A percentile compares a stretch with the other conserved stretches of the same genome.
Conservation (phyloP, 2,888 invertebrate genomes). For the Nemoura dubitans region DNA sequence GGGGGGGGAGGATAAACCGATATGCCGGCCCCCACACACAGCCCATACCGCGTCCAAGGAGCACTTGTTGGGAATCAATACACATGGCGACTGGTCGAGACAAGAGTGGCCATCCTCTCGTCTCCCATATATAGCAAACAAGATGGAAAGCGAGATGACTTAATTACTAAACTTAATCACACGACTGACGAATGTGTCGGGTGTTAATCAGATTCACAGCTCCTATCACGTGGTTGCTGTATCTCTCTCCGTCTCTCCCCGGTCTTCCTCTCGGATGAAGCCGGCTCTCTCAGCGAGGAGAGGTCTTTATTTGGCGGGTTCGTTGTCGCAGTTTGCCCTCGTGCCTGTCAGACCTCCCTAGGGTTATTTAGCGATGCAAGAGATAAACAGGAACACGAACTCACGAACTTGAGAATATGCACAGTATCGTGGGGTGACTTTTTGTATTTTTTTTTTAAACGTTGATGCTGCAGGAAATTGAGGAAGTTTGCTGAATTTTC, state of each 20-base stretch:
- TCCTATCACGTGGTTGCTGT: not conserved
- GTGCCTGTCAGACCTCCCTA: not conserved
- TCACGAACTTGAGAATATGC: not conserved
- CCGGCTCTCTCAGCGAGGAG: not conserved
- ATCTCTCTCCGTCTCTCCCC: too few relatives aligned
- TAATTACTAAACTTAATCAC: not conserved
- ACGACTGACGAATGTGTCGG: not conserved
- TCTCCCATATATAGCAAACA: not conserved
- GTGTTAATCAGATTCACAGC: not conserved
- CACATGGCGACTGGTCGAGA: not conserved
- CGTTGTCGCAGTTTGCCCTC: not conserved
- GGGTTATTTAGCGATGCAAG: not conserved
- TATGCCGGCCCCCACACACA: not conserved
- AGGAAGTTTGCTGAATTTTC: not conserved
- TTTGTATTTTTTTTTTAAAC: not conserved
- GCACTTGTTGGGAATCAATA: not conserved
- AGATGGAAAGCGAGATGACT: not conserved
- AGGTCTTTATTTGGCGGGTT: not conserved
- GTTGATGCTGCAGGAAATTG: not conserved
- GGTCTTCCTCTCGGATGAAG: not conserved
- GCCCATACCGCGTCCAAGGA: not conserved
- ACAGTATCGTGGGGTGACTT: not conserved
- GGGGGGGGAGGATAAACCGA: not conserved
- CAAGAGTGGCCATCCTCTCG: too few relatives aligned
- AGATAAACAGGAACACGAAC: constrained; percentile 2